phyloP scores from a whole-genome alignment of 2,888 invertebrate genomes.

The Amphipyra tragopoginis region DNA sequence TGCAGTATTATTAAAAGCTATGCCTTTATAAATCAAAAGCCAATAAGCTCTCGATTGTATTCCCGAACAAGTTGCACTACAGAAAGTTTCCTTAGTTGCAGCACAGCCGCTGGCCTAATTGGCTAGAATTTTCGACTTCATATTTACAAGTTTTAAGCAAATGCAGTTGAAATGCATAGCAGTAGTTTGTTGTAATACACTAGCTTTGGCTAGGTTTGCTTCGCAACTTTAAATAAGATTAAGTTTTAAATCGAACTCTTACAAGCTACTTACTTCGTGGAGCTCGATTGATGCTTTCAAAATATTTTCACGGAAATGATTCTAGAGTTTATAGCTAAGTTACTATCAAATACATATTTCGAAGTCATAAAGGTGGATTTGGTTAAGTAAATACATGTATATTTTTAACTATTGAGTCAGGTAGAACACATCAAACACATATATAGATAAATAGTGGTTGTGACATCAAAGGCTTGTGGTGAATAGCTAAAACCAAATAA shows the following conservation, averaged over 20 bases:
- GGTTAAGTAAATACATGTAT: not conserved
- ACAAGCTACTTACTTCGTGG: constrained; percentile 5
- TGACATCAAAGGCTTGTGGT: constrained; percentile 67
- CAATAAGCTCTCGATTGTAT: constrained; percentile 78
- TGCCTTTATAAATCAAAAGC: constrained; percentile 74
- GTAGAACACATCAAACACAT: constrained; percentile 23
- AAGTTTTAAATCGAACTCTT: constrained; percentile 52
- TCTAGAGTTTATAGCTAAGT: not conserved
- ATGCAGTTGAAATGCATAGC: constrained; percentile 70
- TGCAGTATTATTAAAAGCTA: constrained; percentile 45
- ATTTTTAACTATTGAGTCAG: constrained; percentile 24
- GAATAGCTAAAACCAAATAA: constrained; percentile 66
- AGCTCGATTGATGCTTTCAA: constrained; percentile 3
- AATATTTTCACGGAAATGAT: constrained; percentile 1
- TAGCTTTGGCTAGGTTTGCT: constrained; percentile 67
- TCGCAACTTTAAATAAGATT: constrained; percentile 66
- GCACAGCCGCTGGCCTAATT: constrained; percentile 80
- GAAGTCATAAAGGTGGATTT: constrained; percentile 13
- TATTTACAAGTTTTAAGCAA: constrained; percentile 82
- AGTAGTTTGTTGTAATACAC: constrained; percentile 64
- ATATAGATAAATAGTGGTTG: constrained; percentile 46
- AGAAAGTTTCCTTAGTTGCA: constrained; percentile 76
- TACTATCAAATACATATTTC: constrained; percentile 4
- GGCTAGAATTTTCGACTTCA: constrained; percentile 80
- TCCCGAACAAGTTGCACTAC: constrained; percentile 69